phyloP scores from a whole-genome alignment of 2,113 vertebrate species.

The Bubalus kerabau region DNA sequence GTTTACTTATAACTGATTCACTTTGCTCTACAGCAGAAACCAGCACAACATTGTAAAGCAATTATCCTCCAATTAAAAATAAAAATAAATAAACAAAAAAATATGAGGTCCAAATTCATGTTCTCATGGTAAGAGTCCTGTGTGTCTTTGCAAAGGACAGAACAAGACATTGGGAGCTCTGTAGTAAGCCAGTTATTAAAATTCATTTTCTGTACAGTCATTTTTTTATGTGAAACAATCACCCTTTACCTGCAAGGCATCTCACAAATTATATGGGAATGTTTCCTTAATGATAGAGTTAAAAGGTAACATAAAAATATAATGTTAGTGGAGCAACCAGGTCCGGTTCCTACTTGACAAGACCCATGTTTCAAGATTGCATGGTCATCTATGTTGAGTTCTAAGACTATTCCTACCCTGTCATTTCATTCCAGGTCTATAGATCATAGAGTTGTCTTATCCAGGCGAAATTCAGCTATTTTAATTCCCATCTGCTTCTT shows the following conservation, averaged over 20 bases:
- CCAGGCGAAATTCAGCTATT: conserved; percentile 47
- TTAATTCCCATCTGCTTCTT: conserved; percentile 19
- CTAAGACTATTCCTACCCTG: conserved; percentile 50
- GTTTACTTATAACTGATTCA: neutral
- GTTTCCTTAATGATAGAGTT: conserved; percentile 51
- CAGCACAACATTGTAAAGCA: neutral
- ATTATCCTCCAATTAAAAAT: neutral
- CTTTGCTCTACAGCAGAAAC: neutral
- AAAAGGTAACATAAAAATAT: conserved; percentile 54
- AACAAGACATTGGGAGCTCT: neutral
- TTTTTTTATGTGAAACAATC: conserved; percentile 4
- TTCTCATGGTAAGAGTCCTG: neutral
- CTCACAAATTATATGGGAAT: conserved; percentile 53
- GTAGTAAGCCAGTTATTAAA: conserved; percentile 5
- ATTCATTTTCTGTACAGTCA: neutral
- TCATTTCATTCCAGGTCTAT: conserved; percentile 37
- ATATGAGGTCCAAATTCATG: neutral
- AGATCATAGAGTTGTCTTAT: conserved; percentile 30
- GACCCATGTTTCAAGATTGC: neutral
- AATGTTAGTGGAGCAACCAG: conserved; percentile 23
- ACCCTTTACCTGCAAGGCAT: conserved; percentile 38
- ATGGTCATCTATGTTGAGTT: neutral
- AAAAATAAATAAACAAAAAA: neutral
- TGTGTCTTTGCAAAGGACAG: neutral
- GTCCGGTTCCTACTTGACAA: conserved; percentile 44